phyloP scores from a whole-genome alignment of 2,113 vertebrate genomes.

The Muntiacus muntjak region DNA sequence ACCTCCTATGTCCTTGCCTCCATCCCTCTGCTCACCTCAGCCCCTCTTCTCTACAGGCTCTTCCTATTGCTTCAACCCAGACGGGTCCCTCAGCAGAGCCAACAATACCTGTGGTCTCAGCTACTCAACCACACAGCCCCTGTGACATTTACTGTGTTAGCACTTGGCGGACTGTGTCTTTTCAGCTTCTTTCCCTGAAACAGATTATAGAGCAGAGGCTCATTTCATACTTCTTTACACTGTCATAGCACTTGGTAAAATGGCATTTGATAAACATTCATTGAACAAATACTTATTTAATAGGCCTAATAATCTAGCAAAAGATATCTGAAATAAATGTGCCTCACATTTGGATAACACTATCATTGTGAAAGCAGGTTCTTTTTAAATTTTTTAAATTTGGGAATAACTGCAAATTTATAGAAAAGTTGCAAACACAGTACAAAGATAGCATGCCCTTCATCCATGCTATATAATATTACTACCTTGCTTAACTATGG shows the following conservation, averaged over 20 bases:
- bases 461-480: neutral
- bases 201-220: neutral
- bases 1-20: neutral
- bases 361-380: conserved; percentile 13
- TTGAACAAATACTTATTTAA: conserved; percentile 5
- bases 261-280: neutral
- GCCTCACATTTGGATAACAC: neutral
- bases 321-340: conserved; percentile 7
- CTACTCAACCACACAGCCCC: neutral
- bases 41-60: neutral
- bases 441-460: neutral
- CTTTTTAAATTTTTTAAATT: neutral
- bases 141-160: neutral
- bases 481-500: neutral
- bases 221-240: neutral
- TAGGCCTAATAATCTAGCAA: conserved; percentile 19
- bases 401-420: neutral
- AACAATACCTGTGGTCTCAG: neutral
- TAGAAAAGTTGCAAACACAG: neutral
- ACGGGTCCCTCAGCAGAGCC: neutral
- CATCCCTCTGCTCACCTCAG: neutral
- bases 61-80: neutral
- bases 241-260: neutral
- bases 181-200: neutral
- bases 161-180: neutral